A percentile compares a stretch with the other conserved stretches of the same genome.
These are phyloP conservation scores for Solen grandis DNA, from an alignment of 1,140 invertebrate genomes.

Conservation along the genomic window DNA sequence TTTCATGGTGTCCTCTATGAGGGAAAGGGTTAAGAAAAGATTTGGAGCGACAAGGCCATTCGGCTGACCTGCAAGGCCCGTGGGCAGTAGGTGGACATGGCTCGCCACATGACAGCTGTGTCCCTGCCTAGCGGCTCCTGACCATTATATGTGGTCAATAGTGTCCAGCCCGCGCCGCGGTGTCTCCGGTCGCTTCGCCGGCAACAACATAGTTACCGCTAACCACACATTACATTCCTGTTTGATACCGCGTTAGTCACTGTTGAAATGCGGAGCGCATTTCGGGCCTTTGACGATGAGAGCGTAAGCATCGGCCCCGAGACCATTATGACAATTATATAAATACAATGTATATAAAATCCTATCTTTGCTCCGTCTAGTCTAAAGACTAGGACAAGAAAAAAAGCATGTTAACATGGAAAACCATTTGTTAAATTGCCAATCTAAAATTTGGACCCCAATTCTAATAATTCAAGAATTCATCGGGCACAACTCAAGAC, in stretches of 20 bases:
- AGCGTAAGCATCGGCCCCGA: neutral
- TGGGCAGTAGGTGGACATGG: constrained; percentile 43
- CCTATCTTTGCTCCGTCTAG: neutral
- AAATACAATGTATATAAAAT: neutral
- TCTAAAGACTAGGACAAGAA: no score
- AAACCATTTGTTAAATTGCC: no score
- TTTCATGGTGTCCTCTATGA: no score
- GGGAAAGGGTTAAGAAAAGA: neutral
- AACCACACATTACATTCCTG: no score
- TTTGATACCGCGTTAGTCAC: no score
- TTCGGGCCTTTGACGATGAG: neutral
- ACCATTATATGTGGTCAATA: constrained; percentile 1
- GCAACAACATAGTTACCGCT: neutral
- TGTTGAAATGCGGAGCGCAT: no score
- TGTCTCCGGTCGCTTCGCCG: constrained; percentile 21
- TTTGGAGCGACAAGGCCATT: neutral
- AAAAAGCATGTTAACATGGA: no score
- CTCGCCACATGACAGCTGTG: constrained; percentile 16
- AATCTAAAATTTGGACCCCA: no score
- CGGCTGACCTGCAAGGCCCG: neutral
- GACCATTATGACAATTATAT: neutral
- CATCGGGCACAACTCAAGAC: no score
- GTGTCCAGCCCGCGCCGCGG: constrained; percentile 9
- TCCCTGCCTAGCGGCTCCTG: constrained; percentile 1
- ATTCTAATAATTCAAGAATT: no score